Percentiles rank a stretch among this genome's conserved stretches.
Conservation (phyloP, 2,113 vertebrate genomes). For the Oryzias celebensis region DNA sequence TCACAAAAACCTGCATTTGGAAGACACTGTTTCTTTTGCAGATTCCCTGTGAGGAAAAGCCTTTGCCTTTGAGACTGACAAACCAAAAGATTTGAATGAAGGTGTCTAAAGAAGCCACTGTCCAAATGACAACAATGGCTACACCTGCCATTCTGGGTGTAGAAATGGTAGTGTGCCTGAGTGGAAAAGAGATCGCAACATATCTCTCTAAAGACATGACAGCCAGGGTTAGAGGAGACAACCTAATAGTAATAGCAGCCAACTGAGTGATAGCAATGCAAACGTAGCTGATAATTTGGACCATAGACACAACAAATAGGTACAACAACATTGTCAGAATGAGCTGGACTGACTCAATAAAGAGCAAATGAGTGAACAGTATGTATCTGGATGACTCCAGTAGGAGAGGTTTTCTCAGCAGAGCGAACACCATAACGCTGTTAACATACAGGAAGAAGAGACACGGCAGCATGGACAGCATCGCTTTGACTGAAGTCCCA, state of each 20-base stretch:
- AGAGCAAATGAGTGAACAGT: conserved; percentile 63
- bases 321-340: conserved; percentile 34
- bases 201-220: conserved; percentile 70
- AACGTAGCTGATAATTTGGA: conserved; percentile 35
- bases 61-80: neutral
- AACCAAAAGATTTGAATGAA: conserved; percentile 38
- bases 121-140: conserved; percentile 51
- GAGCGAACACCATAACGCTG: conserved; percentile 52
- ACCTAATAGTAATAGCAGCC: conserved; percentile 5
- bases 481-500: conserved; percentile 6
- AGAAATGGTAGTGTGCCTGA: conserved; percentile 49
- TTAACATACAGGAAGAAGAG: conserved; percentile 62
- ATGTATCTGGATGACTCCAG: conserved; percentile 58
- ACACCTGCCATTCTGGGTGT: conserved; percentile 14
- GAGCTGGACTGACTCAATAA: conserved; percentile 58
- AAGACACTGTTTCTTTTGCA: conserved; percentile 20
- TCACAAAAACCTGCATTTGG: conserved; percentile 7
- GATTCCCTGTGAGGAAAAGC: neutral
- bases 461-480: conserved; percentile 49
- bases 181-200: conserved; percentile 66
- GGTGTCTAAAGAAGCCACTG: conserved; percentile 33
- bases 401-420: conserved; percentile 52
- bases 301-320: conserved; percentile 28
- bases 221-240: conserved; percentile 57
- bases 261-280: conserved; percentile 26